These are phyloP conservation scores for Cuniculus paca DNA, from an alignment of 2,797 vertebrate genomes.

Conservation along the genomic window DNA sequence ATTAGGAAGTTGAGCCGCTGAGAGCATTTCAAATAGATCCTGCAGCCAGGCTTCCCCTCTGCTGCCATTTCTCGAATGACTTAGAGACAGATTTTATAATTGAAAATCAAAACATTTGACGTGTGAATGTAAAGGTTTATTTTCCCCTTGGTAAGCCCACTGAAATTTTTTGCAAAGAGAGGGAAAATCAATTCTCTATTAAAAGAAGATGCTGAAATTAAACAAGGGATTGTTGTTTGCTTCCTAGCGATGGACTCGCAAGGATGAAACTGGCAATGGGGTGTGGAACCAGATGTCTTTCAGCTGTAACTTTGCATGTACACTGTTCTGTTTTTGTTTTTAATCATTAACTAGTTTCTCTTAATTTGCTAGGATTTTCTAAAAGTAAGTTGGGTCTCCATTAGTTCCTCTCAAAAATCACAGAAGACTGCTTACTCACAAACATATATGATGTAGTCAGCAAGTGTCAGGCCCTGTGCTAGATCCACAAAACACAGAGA, in stretches of 20 bases:
- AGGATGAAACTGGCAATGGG: slow-evolving; percentile 1
- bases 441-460: neutral
- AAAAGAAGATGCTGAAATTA: slow-evolving; percentile 62
- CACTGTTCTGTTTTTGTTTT: neutral
- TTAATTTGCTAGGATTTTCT: slow-evolving; percentile 51
- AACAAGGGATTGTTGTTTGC: slow-evolving; percentile 37
- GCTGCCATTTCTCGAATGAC: slow-evolving; percentile 41
- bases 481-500: neutral
- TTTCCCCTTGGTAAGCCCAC: slow-evolving; percentile 50
- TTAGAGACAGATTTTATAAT: slow-evolving; percentile 58
- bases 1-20: slow-evolving; percentile 34
- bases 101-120: slow-evolving; percentile 63
- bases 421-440: neutral
- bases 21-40: slow-evolving; percentile 49
- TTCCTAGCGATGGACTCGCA: slow-evolving; percentile 33
- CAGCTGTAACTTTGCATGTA: slow-evolving; percentile 3
- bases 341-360: slow-evolving; percentile 51
- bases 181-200: slow-evolving; percentile 53
- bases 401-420: slow-evolving; percentile 53
- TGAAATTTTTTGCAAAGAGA: slow-evolving; percentile 58
- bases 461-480: neutral
- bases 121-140: slow-evolving; percentile 33
- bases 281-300: neutral
- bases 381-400: slow-evolving; percentile 48
- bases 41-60: neutral